Conservation (phyloP, 1,140 invertebrate genomes). For the Hycleus phaleratus region DNA sequence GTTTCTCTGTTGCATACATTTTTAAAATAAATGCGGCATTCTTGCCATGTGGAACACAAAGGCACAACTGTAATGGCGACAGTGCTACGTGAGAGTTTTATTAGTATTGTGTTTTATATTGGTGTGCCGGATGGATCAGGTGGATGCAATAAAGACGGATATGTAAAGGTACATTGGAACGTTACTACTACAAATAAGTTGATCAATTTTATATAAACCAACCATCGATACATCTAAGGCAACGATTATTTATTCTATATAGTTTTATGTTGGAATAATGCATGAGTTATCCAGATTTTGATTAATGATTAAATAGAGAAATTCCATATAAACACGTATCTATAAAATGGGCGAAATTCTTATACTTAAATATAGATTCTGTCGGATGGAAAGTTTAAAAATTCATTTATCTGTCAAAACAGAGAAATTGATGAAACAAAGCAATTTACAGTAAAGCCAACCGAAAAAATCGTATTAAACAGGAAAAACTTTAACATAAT, state of each 20-base stretch:
- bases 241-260: not conserved
- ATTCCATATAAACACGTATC: too few species aligned
- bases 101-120: conserved; percentile 24
- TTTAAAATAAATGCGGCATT: conserved; percentile 30
- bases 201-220: not conserved
- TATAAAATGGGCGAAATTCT: too few species aligned
- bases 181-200: not conserved
- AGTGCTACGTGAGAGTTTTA: conserved; percentile 28
- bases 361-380: too few species aligned
- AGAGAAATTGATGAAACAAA: too few species aligned
- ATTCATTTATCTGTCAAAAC: too few species aligned
- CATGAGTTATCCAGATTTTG: conserved; percentile 8
- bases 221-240: not conserved
- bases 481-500: too few species aligned
- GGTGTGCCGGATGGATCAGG: not conserved
- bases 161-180: not conserved
- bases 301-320: conserved; percentile 5
- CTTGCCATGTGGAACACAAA: conserved; percentile 19
- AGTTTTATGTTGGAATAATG: conserved; percentile 3
- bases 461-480: too few species aligned
- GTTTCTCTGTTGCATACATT: conserved; percentile 17
- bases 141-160: conserved; percentile 14
- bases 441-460: too few species aligned
- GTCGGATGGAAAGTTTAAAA: too few species aligned
- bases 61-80: conserved; percentile 17